phyloP scores from a whole-genome alignment of 2,113 vertebrate species.

The Furnarius figulus region DNA sequence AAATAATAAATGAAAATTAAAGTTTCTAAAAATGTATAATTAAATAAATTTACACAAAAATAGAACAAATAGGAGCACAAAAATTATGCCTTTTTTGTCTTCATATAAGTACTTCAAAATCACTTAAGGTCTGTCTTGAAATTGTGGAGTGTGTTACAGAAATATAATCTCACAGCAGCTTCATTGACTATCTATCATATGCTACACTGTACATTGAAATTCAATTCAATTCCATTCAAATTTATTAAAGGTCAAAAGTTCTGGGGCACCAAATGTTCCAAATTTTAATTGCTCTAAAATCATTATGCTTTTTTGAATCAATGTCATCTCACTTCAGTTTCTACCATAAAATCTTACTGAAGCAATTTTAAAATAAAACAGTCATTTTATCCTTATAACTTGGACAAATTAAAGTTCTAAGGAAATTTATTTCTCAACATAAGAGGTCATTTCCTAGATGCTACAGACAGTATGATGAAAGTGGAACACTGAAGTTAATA shows the following conservation, averaged over 20 bases:
- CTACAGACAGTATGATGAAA: not conserved
- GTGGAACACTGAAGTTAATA: not conserved
- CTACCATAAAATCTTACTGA: not conserved
- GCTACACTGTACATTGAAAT: not conserved
- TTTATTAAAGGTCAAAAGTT: slow-evolving; percentile 1
- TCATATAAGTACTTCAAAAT: not conserved
- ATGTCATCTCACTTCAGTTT: not conserved
- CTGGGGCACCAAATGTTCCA: not conserved
- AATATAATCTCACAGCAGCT: not conserved
- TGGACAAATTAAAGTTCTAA: not conserved
- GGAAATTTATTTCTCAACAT: not conserved
- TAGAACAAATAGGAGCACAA: not conserved
- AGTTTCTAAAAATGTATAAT: not conserved
- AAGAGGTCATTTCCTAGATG: not conserved
- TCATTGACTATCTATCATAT: not conserved
- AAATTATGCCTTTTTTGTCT: not conserved
- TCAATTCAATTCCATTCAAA: not conserved
- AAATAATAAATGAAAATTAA: not conserved
- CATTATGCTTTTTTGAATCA: not conserved
- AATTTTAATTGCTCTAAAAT: not conserved
- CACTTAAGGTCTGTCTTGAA: not conserved
- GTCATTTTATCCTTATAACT: not conserved
- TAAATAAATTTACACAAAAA: not conserved
- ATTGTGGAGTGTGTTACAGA: not conserved
- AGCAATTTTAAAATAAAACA: not conserved